These are phyloP conservation scores for Haemorhous mexicanus DNA, from an alignment of 2,113 vertebrate species.

Conservation along the genomic window DNA sequence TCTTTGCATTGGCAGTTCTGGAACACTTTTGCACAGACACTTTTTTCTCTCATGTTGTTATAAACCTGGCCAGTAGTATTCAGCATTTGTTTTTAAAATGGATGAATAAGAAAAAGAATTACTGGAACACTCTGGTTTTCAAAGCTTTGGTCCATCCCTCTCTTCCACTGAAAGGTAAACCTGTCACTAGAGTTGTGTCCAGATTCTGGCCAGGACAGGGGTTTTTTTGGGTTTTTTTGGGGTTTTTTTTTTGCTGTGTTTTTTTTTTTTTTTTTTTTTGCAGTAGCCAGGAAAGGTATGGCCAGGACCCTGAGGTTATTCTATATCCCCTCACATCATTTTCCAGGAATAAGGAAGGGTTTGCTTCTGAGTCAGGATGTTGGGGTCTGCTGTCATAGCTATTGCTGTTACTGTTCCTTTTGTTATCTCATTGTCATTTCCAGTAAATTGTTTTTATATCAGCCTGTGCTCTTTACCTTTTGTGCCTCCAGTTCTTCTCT, in stretches of 20 bases:
- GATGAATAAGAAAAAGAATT: background rate
- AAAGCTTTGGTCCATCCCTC: background rate
- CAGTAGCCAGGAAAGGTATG: background rate
- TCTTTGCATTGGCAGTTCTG: background rate
- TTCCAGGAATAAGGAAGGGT: background rate
- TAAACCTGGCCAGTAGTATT: background rate
- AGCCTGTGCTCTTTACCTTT: background rate
- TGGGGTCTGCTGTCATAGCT: background rate
- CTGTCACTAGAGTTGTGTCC: background rate
- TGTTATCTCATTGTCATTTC: background rate
- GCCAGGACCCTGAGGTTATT: background rate
- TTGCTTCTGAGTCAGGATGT: background rate
- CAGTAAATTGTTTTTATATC: background rate
- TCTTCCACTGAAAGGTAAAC: background rate
- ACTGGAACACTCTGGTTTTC: background rate
- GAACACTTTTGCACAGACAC: background rate
- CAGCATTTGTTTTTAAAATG: background rate
- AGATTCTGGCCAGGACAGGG: background rate
- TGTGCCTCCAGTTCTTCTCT: background rate
- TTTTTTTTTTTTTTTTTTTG: background rate
- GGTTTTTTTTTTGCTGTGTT: too few species aligned
- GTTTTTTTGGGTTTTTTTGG: too few species aligned
- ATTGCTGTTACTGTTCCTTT: background rate
- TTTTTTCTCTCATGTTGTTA: background rate
- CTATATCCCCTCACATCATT: background rate